phyloP scores from a whole-genome alignment of 2,888 invertebrate genomes.

The Tillus elongatus region DNA sequence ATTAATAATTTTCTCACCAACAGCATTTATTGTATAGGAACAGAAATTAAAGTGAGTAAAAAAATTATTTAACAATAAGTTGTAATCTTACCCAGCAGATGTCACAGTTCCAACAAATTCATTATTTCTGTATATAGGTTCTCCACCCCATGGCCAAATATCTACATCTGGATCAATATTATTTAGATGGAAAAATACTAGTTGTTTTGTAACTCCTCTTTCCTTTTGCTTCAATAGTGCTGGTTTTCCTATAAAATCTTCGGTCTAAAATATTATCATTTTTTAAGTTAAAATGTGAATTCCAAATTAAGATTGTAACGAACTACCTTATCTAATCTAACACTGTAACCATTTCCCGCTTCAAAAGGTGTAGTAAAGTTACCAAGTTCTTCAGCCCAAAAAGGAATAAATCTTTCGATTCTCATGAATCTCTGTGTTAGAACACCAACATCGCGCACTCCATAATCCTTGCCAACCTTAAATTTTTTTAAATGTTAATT shows the following conservation, averaged over 20 bases:
- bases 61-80: not conserved
- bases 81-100: conserved; percentile 47
- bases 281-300: no score
- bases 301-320: conserved; percentile 5
- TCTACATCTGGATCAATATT: conserved; percentile 54
- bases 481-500: conserved; percentile 12
- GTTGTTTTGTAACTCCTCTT: conserved; percentile 50
- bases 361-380: conserved; percentile 54
- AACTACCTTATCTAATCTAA: conserved; percentile 45
- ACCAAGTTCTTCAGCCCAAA: conserved; percentile 61
- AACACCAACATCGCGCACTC: conserved; percentile 57
- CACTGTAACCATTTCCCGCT: conserved; percentile 53
- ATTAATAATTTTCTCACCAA: no score
- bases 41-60: no score
- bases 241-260: conserved; percentile 57
- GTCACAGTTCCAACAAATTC: conserved; percentile 58
- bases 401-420: conserved; percentile 62
- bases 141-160: conserved; percentile 62
- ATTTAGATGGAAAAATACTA: conserved; percentile 56
- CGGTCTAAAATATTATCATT: conserved; percentile 42
- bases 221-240: conserved; percentile 53
- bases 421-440: conserved; percentile 57
- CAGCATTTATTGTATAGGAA: no score
- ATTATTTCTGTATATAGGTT: conserved; percentile 58
- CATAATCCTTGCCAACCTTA: conserved; percentile 55